Percentiles rank a stretch among this genome's conserved stretches.
Conservation (phyloP, 2,888 invertebrate genomes). For the Uropetala carovei region DNA sequence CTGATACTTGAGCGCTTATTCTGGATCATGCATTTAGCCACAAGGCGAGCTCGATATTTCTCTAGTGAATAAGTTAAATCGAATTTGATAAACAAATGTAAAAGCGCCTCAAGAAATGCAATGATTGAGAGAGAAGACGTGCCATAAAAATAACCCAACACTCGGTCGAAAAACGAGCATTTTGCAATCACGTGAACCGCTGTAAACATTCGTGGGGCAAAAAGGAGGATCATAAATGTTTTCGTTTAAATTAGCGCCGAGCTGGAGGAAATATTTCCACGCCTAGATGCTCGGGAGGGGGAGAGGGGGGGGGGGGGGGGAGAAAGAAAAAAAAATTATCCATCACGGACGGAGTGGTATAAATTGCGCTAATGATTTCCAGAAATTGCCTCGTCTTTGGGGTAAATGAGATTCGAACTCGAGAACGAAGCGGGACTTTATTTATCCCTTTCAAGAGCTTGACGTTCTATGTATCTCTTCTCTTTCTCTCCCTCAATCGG, state of each 20-base stretch:
- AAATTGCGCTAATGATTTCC: constrained; percentile 17
- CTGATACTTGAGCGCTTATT: no score
- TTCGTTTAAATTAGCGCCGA: not conserved
- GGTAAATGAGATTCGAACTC: not conserved
- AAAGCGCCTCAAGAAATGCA: no score
- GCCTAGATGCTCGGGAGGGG: not conserved
- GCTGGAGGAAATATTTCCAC: not conserved
- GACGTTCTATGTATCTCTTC: not conserved
- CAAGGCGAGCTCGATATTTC: no score
- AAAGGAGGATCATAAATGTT: not conserved
- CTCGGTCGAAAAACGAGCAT: not conserved
- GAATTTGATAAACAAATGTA: no score
- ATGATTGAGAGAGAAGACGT: no score
- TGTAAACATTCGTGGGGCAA: not conserved
- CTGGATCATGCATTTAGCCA: no score
- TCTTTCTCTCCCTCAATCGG: not conserved
- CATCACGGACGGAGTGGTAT: not conserved
- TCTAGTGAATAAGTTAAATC: no score
- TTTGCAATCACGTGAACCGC: not conserved
- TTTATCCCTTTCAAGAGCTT: not conserved
- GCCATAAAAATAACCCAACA: no score
- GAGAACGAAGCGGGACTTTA: not conserved
- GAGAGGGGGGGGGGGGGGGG: no score
- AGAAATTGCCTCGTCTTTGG: constrained; percentile 8
- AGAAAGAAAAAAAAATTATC: not conserved